Percentiles rank a stretch among this genome's conserved stretches.
These are phyloP conservation scores for Corythornis cristatus DNA, from an alignment of 2,113 vertebrate genomes.

Conservation along the genomic window DNA sequence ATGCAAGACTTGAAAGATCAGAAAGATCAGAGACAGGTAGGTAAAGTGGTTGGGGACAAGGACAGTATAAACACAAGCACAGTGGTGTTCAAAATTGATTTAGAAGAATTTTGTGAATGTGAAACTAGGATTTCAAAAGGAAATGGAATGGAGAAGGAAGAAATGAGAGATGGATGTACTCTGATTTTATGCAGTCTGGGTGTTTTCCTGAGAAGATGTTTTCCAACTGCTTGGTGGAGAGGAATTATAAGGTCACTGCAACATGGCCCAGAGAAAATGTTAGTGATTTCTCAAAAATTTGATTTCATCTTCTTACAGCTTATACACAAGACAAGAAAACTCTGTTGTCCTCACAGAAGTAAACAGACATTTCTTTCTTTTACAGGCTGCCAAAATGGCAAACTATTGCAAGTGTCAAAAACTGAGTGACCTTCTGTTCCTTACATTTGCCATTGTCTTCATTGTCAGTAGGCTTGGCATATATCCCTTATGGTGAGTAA, in stretches of 20 bases:
- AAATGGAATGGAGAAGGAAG: neutral
- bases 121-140: neutral
- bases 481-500: constrained; percentile 94
- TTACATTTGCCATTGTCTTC: constrained; percentile 94
- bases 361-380: constrained; percentile 69
- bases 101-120: neutral
- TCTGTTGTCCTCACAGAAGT: constrained; percentile 33
- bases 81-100: neutral
- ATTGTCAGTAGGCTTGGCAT: constrained; percentile 91
- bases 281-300: neutral
- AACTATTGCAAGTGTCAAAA: constrained; percentile 98
- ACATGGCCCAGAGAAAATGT: neutral
- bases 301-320: neutral
- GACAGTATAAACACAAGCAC: neutral
- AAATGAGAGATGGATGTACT: neutral
- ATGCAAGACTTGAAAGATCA: neutral
- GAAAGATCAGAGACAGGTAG: neutral
- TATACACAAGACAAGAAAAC: constrained; percentile 11
- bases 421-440: constrained; percentile 93
- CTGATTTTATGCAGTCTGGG: neutral
- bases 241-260: neutral
- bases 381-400: constrained; percentile 97
- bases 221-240: neutral
- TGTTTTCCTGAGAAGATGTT: neutral
- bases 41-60: neutral